Evolutionary conservation across 2,888 invertebrate species (phyloP), one percentile per base, ranked within the genome.

Genomic region (Cryptocheilus praepositus): DNA sequence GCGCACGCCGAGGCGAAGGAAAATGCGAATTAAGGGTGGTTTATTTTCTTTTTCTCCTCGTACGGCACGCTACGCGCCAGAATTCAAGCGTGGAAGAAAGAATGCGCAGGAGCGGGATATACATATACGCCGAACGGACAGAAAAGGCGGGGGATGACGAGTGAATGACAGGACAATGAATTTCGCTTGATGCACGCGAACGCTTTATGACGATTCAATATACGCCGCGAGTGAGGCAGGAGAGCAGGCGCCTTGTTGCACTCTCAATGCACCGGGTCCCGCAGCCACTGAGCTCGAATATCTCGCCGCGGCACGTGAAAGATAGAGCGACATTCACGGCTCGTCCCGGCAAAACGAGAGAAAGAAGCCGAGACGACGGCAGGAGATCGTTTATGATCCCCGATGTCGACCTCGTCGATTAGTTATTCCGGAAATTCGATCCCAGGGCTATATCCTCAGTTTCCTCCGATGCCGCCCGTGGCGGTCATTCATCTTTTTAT

Each of bases 141-240:
- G 58, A 72, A 76, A 73, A 77, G 71, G 86, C 83, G 85, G 85
- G 85, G 86, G 85, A 87, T 87, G 88, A 88, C 83, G 88, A 88
- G 84, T 88, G 88, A 88, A 88, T 88, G 88, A 89, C 88, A 88
- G 88, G 88, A 89, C 88, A 88, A 88, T 88, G 85, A 87, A 82
- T 71, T 67, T 61, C 79, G 80, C 77, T 84, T 81, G 85, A 86
- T 88, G 88, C 87, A 87, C 83, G 84, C 88, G 82, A 85, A 79
- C 83, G 86, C 86, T 88, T 84, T 86, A 88, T 88, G 88, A 89
- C 85, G 85, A 88, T 86, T 88, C 88, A 86, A 89, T 89, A 87
- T 83, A 76, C 70, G 53, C 11, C n/a, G 3, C 19, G 43, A 57
- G 19, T 1, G 43, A 19, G 22, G 49, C 3, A 16, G 3, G 59